These are phyloP conservation scores for Hemibagrus wyckioides DNA, from an alignment of 2,113 vertebrate genomes.

Conservation along the genomic window DNA sequence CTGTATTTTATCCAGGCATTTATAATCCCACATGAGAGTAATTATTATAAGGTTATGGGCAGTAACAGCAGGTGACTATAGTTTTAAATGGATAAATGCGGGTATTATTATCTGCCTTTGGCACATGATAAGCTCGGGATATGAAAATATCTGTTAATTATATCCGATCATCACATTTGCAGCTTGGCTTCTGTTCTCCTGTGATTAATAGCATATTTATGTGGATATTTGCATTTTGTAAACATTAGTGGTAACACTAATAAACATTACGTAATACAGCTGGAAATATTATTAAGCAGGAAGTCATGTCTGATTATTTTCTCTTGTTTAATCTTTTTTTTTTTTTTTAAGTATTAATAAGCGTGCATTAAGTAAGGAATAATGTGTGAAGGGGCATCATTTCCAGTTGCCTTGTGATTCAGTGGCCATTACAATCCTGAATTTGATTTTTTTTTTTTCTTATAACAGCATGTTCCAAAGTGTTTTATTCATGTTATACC, in stretches of 20 bases:
- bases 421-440: background rate
- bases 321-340: background rate
- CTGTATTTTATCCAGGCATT: background rate
- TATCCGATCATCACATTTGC: background rate
- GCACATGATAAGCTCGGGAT: background rate
- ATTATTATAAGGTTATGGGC: background rate
- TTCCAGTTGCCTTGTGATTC: background rate
- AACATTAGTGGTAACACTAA: background rate
- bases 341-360: background rate
- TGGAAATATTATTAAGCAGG: background rate
- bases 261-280: background rate
- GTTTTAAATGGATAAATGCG: background rate
- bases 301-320: background rate
- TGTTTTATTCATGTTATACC: background rate
- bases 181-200: background rate
- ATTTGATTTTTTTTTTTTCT: background rate
- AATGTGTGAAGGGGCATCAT: background rate
- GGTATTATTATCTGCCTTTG: slow-evolving; percentile 1
- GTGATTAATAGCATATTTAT: background rate
- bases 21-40: background rate
- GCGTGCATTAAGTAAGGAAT: background rate
- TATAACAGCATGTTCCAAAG: background rate
- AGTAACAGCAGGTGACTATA: background rate
- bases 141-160: background rate
- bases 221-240: background rate